A percentile compares a stretch with the other conserved stretches of the same genome.
Conservation (phyloP, 37 sponge, comb jelly and placozoan species). For the Spongilla lacustris region DNA sequence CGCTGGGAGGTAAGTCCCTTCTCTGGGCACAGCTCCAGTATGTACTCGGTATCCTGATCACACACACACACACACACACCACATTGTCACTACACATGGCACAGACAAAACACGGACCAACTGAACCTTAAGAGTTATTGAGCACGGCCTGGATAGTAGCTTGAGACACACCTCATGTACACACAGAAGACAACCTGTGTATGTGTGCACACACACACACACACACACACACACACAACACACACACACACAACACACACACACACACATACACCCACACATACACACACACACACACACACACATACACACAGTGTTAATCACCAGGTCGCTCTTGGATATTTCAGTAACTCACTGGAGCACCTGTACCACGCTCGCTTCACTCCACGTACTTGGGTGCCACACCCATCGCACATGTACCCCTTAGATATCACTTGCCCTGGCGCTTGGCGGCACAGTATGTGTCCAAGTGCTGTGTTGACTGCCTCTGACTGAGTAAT, state of each 20-base stretch:
- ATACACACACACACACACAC: not conserved
- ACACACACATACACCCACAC: not conserved
- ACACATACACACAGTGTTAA: not conserved
- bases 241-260: not conserved
- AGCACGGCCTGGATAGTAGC: not conserved
- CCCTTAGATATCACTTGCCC: not conserved
- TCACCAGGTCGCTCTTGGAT: too few relatives aligned
- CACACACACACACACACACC: not conserved
- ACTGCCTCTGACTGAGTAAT: not conserved
- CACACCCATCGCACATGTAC: conserved; percentile 61
- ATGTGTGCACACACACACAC: not conserved
- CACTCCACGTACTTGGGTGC: conserved; percentile 41
- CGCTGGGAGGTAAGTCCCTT: conserved; percentile 86
- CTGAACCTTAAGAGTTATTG: not conserved
- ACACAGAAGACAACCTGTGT: conserved; percentile 5
- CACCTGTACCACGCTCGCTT: conserved; percentile 56
- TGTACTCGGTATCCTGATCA: conserved; percentile 38
- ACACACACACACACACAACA: conserved; percentile 33
- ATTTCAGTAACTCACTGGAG: conserved; percentile 57
- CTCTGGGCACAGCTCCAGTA: conserved; percentile 79
- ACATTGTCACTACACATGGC: not conserved
- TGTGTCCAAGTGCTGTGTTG: conserved; percentile 31
- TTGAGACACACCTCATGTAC: not conserved
- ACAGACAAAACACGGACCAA: not conserved
- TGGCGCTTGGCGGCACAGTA: conserved; percentile 12